Conservation (phyloP, 37 sponge, comb jelly and placozoan species). For the Halisarca cf. caerulea region DNA sequence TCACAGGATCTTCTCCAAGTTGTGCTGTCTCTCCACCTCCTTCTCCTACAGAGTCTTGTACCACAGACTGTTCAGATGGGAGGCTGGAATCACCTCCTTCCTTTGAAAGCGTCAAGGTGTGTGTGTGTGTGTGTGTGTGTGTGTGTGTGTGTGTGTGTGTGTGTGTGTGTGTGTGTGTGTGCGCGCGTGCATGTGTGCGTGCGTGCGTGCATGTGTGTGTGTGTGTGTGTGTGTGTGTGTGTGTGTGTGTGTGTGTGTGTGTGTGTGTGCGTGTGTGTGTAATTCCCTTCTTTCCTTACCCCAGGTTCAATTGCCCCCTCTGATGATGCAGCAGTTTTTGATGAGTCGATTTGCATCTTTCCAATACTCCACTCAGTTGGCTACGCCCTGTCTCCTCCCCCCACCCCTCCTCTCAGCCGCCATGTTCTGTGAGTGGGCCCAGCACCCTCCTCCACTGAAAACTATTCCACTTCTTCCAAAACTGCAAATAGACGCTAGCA, state of each 20-base stretch:
- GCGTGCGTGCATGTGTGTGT: background rate
- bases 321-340: constrained; percentile 1
- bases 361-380: too few species aligned
- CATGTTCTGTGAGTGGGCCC: too few species aligned
- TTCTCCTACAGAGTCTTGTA: constrained; percentile 55
- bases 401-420: too few species aligned
- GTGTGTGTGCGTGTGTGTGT: background rate
- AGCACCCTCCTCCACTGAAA: background rate
- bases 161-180: background rate
- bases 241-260: background rate
- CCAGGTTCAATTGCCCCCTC: background rate
- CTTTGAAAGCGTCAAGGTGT: background rate
- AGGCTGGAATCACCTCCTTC: background rate
- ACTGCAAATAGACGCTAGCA: background rate
- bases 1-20: constrained; percentile 6
- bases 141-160: constrained; percentile 20
- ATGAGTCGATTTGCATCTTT: background rate
- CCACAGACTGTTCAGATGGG: background rate
- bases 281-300: background rate
- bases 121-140: background rate
- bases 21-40: constrained; percentile 41
- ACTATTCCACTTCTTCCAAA: background rate
- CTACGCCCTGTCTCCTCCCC: too few species aligned
- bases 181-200: background rate
- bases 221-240: background rate